These are phyloP conservation scores for Pseudomyrmex sp. DNA, from an alignment of 1,140 invertebrate genomes.

Conservation along the genomic window DNA sequence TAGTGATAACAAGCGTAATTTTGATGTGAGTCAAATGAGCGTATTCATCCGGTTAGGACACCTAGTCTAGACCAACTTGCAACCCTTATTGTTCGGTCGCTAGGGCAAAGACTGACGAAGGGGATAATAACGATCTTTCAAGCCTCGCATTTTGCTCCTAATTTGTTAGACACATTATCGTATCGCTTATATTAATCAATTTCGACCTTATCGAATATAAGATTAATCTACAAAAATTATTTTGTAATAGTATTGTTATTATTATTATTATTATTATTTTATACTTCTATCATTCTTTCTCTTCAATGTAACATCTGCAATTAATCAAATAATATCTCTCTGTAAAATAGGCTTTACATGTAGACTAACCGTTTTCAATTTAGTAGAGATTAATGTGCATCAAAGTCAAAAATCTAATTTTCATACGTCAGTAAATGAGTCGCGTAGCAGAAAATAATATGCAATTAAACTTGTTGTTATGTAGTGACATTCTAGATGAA, in stretches of 20 bases:
- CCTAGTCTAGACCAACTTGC: slow-evolving; percentile 29
- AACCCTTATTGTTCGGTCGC: slow-evolving; percentile 41
- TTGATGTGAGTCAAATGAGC: slow-evolving; percentile 45
- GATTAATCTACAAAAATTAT: background rate
- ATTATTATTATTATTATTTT: background rate
- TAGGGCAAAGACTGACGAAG: slow-evolving; percentile 5
- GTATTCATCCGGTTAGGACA: slow-evolving; percentile 36
- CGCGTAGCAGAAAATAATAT: too few relatives aligned
- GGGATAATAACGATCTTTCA: slow-evolving; percentile 23
- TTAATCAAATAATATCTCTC: background rate
- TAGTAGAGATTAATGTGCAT: background rate
- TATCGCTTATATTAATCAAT: slow-evolving; percentile 13
- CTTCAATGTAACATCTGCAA: background rate
- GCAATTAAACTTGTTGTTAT: background rate
- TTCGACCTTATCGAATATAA: too few relatives aligned
- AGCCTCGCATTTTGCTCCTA: slow-evolving; percentile 13
- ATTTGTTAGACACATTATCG: slow-evolving; percentile 11
- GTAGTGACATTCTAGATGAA: slow-evolving; percentile 32
- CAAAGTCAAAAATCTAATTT: too few relatives aligned
- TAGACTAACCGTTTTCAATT: background rate
- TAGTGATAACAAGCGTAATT: slow-evolving; percentile 46
- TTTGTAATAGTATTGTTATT: background rate
- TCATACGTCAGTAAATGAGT: too few relatives aligned
- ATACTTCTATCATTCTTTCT: background rate
- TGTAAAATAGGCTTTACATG: background rate